Evolutionary conservation across 2,888 invertebrate species (phyloP).

Genomic region (Xylocampa areola): DNA sequence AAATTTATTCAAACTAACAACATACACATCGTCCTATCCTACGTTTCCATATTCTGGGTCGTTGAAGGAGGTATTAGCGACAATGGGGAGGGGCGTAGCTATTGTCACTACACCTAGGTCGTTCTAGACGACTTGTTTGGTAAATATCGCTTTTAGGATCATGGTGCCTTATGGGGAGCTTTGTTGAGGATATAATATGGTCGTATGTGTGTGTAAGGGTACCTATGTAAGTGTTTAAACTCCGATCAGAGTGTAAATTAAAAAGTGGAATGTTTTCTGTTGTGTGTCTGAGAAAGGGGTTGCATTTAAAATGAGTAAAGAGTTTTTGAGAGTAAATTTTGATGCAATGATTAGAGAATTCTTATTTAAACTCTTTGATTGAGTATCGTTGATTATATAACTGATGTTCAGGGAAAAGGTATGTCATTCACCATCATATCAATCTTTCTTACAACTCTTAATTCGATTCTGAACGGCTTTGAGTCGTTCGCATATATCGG

Average conservation of each 20-base stretch:
- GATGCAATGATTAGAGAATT: too few species aligned
- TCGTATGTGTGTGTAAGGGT: background rate
- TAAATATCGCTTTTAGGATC: conserved; percentile 57
- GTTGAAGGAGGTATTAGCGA: conserved; percentile 68
- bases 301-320: too few species aligned
- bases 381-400: too few species aligned
- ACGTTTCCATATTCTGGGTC: conserved; percentile 59
- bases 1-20: background rate
- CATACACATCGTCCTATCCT: conserved; percentile 12
- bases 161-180: conserved; percentile 7
- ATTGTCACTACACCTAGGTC: conserved; percentile 53
- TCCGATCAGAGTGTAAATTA: background rate
- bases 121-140: conserved; percentile 64
- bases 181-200: background rate
- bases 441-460: too few species aligned
- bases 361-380: too few species aligned
- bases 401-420: too few species aligned
- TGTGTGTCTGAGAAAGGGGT: too few species aligned
- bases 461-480: too few species aligned
- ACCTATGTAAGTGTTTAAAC: background rate
- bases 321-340: too few species aligned
- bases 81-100: conserved; percentile 62
- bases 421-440: too few species aligned
- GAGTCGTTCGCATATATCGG: too few species aligned
- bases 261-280: background rate